phyloP scores from a whole-genome alignment of 2,888 invertebrate genomes.

The Hypomecis punctinalis region DNA sequence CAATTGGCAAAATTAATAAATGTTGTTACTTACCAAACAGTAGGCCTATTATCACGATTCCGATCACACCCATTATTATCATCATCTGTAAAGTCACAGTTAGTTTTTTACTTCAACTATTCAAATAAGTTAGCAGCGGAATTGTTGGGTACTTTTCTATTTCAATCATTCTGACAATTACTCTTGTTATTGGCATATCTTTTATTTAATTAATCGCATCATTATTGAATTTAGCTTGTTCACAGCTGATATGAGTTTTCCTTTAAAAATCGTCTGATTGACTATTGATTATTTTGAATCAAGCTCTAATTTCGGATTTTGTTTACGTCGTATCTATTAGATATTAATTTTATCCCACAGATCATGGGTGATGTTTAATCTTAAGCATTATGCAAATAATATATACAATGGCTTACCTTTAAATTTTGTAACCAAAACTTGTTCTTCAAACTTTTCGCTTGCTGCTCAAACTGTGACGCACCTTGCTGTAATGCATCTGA shows the following conservation, averaged over 20 bases:
- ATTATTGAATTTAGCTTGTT: no score
- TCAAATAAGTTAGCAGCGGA: background rate
- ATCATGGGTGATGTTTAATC: no score
- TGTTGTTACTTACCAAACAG: slow-evolving; percentile 91
- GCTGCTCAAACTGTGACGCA: slow-evolving; percentile 98
- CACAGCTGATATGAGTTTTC: no score
- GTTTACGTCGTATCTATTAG: no score
- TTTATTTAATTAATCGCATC: no score
- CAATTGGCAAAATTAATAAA: slow-evolving; percentile 48
- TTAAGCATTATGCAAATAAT: no score
- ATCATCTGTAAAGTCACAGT: slow-evolving; percentile 88
- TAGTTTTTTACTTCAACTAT: background rate
- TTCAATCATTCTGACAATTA: no score
- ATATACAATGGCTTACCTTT: slow-evolving; percentile 85
- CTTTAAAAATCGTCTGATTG: no score
- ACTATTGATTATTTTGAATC: no score
- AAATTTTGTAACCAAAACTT: slow-evolving; percentile 99
- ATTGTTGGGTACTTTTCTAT: background rate
- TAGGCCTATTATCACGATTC: slow-evolving; percentile 92
- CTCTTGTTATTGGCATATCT: no score
- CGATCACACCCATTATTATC: slow-evolving; percentile 95
- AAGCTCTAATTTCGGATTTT: no score
- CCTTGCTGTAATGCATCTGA: slow-evolving; percentile 96
- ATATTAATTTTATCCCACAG: no score
- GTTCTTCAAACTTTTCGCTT: slow-evolving; percentile 97